Conservation (phyloP, 2,113 vertebrate species). For the Paralichthys olivaceus region DNA sequence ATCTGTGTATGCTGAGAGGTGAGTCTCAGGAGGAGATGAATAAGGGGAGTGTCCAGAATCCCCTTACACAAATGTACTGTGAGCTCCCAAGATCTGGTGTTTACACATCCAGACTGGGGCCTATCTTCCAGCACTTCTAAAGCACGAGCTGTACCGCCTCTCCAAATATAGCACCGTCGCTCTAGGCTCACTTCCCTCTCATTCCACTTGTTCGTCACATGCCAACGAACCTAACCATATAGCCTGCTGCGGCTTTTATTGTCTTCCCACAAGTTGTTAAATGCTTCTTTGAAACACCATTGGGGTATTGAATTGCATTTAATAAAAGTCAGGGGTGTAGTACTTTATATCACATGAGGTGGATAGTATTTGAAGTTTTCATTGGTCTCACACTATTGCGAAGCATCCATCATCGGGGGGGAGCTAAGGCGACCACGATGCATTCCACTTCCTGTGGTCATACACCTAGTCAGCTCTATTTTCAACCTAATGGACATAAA, state of each 20-base stretch:
- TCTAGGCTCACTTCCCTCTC: constrained; percentile 48
- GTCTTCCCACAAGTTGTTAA: constrained; percentile 67
- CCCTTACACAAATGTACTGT: constrained; percentile 7
- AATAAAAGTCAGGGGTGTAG: constrained; percentile 69
- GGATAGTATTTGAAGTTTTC: constrained; percentile 71
- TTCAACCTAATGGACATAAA: constrained; percentile 83
- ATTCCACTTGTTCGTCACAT: constrained; percentile 53
- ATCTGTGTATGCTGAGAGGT: constrained; percentile 34
- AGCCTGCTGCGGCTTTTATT: constrained; percentile 65
- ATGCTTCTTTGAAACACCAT: constrained; percentile 65
- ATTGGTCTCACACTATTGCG: constrained; percentile 53
- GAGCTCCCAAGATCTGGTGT: constrained; percentile 34
- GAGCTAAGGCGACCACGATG: constrained; percentile 55
- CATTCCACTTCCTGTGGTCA: constrained; percentile 73
- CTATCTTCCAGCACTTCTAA: constrained; percentile 36
- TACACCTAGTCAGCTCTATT: constrained; percentile 83
- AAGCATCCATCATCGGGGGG: constrained; percentile 73
- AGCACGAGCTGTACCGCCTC: constrained; percentile 35
- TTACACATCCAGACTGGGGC: constrained; percentile 49
- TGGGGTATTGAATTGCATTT: constrained; percentile 72
- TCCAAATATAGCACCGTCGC: constrained; percentile 63
- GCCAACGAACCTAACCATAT: constrained; percentile 54
- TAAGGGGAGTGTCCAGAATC: constrained; percentile 18
- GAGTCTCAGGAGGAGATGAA: constrained; percentile 11
- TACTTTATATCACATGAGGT: constrained; percentile 54